Evolutionary conservation across 1,140 invertebrate species (phyloP).

Genomic region (Hyposmocoma kahamanoa): DNA sequence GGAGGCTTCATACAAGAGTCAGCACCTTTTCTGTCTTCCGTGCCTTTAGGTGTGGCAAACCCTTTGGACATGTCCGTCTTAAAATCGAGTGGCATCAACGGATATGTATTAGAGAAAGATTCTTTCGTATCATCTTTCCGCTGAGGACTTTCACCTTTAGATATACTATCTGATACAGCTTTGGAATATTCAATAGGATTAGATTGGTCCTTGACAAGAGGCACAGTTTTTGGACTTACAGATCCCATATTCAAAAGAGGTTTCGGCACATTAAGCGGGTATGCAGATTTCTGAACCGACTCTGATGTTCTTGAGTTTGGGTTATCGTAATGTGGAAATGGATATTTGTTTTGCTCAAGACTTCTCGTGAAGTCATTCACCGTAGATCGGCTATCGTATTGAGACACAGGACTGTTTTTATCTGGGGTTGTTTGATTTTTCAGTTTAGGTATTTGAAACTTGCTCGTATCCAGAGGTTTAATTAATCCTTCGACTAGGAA

Average conservation of each 20-base stretch:
- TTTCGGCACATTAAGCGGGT: slow-evolving; percentile 62
- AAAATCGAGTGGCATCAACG: slow-evolving; percentile 59
- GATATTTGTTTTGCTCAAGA: slow-evolving; percentile 57
- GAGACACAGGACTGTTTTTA: slow-evolving; percentile 53
- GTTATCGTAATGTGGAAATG: slow-evolving; percentile 55
- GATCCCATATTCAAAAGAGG: slow-evolving; percentile 58
- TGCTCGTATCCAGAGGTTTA: slow-evolving; percentile 84
- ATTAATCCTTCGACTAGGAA: slow-evolving; percentile 82
- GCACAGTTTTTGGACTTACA: slow-evolving; percentile 54
- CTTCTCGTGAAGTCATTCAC: slow-evolving; percentile 56
- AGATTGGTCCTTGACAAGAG: slow-evolving; percentile 41
- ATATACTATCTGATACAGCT: slow-evolving; percentile 47
- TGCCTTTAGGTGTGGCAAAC: slow-evolving; percentile 59
- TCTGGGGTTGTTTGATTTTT: slow-evolving; percentile 64
- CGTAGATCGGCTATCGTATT: slow-evolving; percentile 60
- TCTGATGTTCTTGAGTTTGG: slow-evolving; percentile 42
- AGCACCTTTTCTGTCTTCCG: slow-evolving; percentile 56
- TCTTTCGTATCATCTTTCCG: slow-evolving; percentile 61
- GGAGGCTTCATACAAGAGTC: slow-evolving; percentile 67
- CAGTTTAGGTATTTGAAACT: slow-evolving; percentile 90
- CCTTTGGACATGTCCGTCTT: slow-evolving; percentile 63
- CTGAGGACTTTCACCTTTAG: slow-evolving; percentile 53
- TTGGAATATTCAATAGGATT: slow-evolving; percentile 52
- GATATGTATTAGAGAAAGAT: slow-evolving; percentile 39
- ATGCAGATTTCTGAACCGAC: slow-evolving; percentile 49